phyloP scores from a whole-genome alignment of 2,888 invertebrate genomes.

The Philereme transversata region DNA sequence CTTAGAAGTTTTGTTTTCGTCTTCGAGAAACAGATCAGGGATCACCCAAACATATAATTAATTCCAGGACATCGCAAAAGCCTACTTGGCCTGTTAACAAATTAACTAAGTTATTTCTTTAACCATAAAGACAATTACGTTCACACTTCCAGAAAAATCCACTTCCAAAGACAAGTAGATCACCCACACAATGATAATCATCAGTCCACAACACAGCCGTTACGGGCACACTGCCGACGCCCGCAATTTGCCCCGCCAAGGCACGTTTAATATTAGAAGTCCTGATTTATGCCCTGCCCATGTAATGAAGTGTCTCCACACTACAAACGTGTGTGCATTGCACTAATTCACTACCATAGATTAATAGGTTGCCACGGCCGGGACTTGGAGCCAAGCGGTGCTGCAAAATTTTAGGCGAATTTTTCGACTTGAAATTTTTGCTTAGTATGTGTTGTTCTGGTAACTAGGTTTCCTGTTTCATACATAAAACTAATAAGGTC shows the following conservation, averaged over 20 bases:
- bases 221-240: conserved; percentile 33
- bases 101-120: too few relatives aligned
- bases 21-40: too few relatives aligned
- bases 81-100: too few relatives aligned
- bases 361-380: conserved; percentile 57
- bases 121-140: conserved; percentile 46
- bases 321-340: conserved; percentile 77
- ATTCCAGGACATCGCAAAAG: too few relatives aligned
- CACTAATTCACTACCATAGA: conserved; percentile 79
- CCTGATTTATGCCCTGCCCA: conserved; percentile 81
- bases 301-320: conserved; percentile 82
- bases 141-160: conserved; percentile 34
- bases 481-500: too few relatives aligned
- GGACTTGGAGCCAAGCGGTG: conserved; percentile 29
- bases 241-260: conserved; percentile 80
- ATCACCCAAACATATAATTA: too few relatives aligned
- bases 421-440: conserved; percentile 8
- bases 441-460: too few relatives aligned
- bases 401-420: conserved; percentile 24
- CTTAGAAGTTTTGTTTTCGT: too few relatives aligned
- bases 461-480: too few relatives aligned
- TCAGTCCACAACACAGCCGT: conserved; percentile 23
- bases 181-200: conserved; percentile 25
- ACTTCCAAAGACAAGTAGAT: conserved; percentile 1
- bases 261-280: conserved; percentile 85